Percentiles rank a stretch among this genome's conserved stretches.
phyloP scores from a whole-genome alignment of 2,888 invertebrate genomes.

The Microlaimidae sp. region DNA sequence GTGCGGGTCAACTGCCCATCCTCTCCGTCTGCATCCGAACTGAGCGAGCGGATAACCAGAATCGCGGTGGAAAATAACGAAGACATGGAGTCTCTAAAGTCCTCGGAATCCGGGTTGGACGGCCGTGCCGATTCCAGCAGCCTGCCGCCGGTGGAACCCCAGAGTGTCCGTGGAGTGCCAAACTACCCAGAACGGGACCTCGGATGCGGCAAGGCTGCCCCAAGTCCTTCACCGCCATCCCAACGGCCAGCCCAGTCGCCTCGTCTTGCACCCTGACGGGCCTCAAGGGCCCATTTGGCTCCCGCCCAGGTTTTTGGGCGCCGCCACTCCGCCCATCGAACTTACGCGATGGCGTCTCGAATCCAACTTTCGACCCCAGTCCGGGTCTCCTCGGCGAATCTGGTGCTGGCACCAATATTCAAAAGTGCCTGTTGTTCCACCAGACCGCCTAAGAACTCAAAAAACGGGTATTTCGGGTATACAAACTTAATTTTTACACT shows the following conservation, averaged over 20 bases:
- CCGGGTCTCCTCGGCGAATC: not conserved
- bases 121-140: too few relatives aligned
- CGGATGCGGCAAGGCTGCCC: not conserved
- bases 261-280: not conserved
- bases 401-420: too few relatives aligned
- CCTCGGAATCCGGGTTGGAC: not conserved
- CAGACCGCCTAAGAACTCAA: too few relatives aligned
- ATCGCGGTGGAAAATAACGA: not conserved
- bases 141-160: too few relatives aligned
- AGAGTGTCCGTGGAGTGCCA: too few relatives aligned
- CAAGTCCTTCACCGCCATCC: not conserved
- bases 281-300: not conserved
- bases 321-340: not conserved
- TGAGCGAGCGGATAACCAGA: not conserved
- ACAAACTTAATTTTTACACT: too few relatives aligned
- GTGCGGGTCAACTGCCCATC: too few relatives aligned
- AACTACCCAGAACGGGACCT: too few relatives aligned
- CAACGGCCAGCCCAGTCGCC: not conserved
- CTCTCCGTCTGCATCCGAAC: not conserved
- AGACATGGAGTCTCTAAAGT: not conserved
- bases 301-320: not conserved
- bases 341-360: not conserved
- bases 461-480: not conserved
- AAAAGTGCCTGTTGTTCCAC: too few relatives aligned
- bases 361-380: not conserved